Evolutionary conservation across 2,888 invertebrate genomes (phyloP), one percentile per base, ranked within the genome.

Genomic region (Xestia c-nigrum): DNA sequence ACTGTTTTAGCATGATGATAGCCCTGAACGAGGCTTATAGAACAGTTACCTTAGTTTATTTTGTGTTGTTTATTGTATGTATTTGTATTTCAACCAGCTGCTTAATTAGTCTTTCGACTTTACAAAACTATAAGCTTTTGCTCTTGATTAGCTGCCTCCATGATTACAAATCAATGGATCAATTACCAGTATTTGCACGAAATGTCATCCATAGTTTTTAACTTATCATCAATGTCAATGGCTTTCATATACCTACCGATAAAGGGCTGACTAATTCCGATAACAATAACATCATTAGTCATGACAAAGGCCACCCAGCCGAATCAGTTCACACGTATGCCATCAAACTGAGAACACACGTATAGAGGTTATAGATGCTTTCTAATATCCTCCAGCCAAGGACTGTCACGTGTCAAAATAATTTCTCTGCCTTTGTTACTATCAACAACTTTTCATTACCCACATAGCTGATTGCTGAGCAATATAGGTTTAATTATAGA

Each of bases 281-380:
- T 66, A 64, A 71, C 74, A 74, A 63, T 66, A 65, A 38, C 47
- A 14, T 71, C 72, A 74, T 68, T 66, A 70, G 57, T 86, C 61
- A 82, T 69, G 75, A 66, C 65, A 75, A 76, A 73, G 76, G 78
- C 86, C 87, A 83, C 81, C 86, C 80, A 79, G 52, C 74, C 68
- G 74, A 86, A 74, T 81, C 68, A 76, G 79, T 85, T 76, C 78
- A 87, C 80, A 82, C 87, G 85, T 85, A 75, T 69, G 50, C 78
- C 72, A 83, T 87, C 78, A 87, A 88, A 77, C 75, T 68, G 72
- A 86, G 74, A 74, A 80, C 78, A 72, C 86, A 84, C 87, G 86
- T 87, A 87, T 64, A 78, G 69, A 85, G 88, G 88, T 84, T 75
- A 64, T 9, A 64, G 74, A 67, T 78, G 76, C 87, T 87, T 87